A percentile compares a stretch with the other conserved stretches of the same genome.
These are phyloP conservation scores for Bubo bubo DNA, from an alignment of 2,113 vertebrate genomes.

Conservation along the genomic window DNA sequence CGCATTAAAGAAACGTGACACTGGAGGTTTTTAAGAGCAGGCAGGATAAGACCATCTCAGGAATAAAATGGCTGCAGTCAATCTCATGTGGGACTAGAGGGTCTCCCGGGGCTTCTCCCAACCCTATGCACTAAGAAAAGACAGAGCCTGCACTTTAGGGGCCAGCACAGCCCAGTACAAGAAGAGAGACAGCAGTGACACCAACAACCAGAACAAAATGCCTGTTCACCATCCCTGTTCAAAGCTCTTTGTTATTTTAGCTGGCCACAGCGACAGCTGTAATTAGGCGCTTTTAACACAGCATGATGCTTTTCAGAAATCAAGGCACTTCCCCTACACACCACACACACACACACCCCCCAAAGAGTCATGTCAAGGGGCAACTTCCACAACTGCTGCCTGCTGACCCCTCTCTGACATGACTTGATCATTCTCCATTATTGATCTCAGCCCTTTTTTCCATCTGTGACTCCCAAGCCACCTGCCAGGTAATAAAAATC, in stretches of 20 bases:
- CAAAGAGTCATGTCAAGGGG: background rate
- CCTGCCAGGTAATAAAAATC: conserved; percentile 51
- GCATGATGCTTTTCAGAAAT: background rate
- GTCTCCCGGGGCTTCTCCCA: background rate
- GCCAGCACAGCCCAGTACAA: background rate
- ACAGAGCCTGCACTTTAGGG: background rate
- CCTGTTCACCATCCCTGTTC: background rate
- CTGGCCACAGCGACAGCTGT: background rate
- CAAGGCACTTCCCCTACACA: background rate
- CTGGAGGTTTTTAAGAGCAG: background rate
- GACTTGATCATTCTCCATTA: background rate
- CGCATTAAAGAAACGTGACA: background rate
- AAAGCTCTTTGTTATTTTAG: background rate
- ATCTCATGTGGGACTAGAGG: background rate
- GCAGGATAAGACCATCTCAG: background rate
- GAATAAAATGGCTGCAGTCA: background rate
- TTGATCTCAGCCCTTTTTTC: conserved; percentile 9
- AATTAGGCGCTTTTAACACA: background rate
- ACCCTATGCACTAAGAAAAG: background rate
- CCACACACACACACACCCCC: no score
- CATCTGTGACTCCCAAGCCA: background rate
- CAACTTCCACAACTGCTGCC: background rate
- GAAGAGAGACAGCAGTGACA: background rate
- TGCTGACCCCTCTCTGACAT: background rate
- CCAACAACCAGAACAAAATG: background rate